A percentile compares a stretch with the other conserved stretches of the same genome.
Evolutionary conservation across 2,797 vertebrate species (phyloP).

Genomic region (Balearica regulorum): DNA sequence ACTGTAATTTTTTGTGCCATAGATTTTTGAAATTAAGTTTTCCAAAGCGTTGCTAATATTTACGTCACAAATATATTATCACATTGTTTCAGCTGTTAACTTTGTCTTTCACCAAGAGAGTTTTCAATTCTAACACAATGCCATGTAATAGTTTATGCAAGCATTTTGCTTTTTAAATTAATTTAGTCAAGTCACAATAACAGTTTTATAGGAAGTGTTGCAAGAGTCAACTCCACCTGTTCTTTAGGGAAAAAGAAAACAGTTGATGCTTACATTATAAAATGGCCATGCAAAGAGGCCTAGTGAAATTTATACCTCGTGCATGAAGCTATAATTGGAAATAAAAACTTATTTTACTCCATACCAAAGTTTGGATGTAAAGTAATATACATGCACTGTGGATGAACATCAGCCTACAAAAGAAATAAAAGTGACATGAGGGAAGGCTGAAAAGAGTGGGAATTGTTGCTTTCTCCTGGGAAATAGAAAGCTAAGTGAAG

Average conservation of each 20-base stretch:
- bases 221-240: not conserved
- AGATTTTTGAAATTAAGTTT: not conserved
- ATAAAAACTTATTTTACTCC: not conserved
- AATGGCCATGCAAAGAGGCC: not conserved
- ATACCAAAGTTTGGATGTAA: not conserved
- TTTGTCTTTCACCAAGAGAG: not conserved
- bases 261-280: not conserved
- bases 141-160: not conserved
- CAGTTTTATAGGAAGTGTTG: not conserved
- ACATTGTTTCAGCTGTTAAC: not conserved
- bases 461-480: not conserved
- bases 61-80: not conserved
- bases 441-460: not conserved
- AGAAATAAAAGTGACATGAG: not conserved
- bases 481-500: not conserved
- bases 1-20: fast-evolving
- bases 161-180: not conserved
- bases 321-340: fast-evolving
- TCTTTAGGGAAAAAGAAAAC: fast-evolving
- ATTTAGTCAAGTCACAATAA: not conserved
- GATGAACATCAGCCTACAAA: not conserved
- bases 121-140: not conserved
- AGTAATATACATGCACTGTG: not conserved
- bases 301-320: not conserved
- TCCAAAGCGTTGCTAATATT: not conserved